Evolutionary conservation across 2,888 invertebrate species (phyloP).

Genomic region (Adelognathus sp.): DNA sequence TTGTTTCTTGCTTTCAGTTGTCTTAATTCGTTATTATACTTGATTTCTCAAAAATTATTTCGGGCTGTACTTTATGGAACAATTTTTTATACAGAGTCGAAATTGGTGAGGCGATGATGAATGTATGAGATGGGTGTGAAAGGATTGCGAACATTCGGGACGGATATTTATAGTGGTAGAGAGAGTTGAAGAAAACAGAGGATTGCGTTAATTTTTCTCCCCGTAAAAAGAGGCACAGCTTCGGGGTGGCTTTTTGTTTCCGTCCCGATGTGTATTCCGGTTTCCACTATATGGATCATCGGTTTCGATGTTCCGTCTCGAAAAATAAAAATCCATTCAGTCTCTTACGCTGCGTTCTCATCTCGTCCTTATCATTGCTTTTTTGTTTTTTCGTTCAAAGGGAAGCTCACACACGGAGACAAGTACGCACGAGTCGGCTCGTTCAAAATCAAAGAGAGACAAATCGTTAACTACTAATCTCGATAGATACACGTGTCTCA

Average conservation of each 20-base stretch:
- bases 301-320: constrained; percentile 40
- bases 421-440: constrained; percentile 46
- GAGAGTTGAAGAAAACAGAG: background rate
- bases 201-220: background rate
- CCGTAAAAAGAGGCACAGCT: no score
- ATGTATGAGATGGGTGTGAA: background rate
- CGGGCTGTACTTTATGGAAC: constrained; percentile 70
- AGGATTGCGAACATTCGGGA: background rate
- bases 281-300: constrained; percentile 23
- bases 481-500: constrained; percentile 41
- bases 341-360: background rate
- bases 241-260: background rate
- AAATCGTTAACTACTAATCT: constrained; percentile 39
- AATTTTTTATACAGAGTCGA: constrained; percentile 69
- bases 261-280: background rate
- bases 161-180: constrained; percentile 16
- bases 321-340: constrained; percentile 3
- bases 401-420: constrained; percentile 36
- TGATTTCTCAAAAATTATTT: constrained; percentile 67
- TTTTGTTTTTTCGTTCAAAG: constrained; percentile 1
- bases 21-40: constrained; percentile 60
- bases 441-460: background rate
- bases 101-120: constrained; percentile 8
- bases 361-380: background rate
- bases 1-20: constrained; percentile 56